Evolutionary conservation across 1,140 invertebrate genomes (phyloP), one percentile per base, ranked within the genome.

Genomic region (Drosophila erecta): DNA sequence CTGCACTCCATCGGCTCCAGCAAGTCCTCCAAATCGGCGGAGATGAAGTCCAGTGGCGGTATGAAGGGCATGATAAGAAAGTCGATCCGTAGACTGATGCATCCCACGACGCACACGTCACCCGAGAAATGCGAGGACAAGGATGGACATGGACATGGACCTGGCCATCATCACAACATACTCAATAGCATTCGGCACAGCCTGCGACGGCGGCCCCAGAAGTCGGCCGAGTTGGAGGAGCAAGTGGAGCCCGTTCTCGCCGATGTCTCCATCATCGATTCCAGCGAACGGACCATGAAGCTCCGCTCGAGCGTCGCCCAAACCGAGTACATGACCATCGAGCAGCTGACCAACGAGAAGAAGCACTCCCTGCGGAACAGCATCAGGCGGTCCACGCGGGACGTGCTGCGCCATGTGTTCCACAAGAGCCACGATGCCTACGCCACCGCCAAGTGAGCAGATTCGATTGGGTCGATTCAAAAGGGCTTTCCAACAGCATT

Each of bases 391-490:
- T 90, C 90, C n/a, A 91, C 91, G 3, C 76, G 90, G 22, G 91
- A 92, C 20, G 78, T 90, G 6, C 58, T 91, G 22, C 83, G 91
- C 5, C 81, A 92, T 57, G 90, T 92, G 35, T 92, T 92, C 64
- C 90, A 92, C 65, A 92, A 92, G 67, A 79, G 75, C 8, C 83
- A 90, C 22, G 91, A 91, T 59, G 83, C 79, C 44, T 89, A 89
- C 40, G 62, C 76, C 35, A 89, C 84, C 8, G 60, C 80, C 76
- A 89, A 89, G 65, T 89, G 44, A 83, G 11, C n/a, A 0, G 10
- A 17, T 6, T 5, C 8, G 12, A 10, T 8, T 51, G 49, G 3
- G 11, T 43, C 30, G 47, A 10, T 15, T 50, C 33, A 2, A 5
- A n/a, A 10, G 47, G n/a, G n/a, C 6, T 27, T 22, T 6, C 5